phyloP scores from a whole-genome alignment of 2,797 vertebrate genomes.

The Acrocephalus scirpaceus region DNA sequence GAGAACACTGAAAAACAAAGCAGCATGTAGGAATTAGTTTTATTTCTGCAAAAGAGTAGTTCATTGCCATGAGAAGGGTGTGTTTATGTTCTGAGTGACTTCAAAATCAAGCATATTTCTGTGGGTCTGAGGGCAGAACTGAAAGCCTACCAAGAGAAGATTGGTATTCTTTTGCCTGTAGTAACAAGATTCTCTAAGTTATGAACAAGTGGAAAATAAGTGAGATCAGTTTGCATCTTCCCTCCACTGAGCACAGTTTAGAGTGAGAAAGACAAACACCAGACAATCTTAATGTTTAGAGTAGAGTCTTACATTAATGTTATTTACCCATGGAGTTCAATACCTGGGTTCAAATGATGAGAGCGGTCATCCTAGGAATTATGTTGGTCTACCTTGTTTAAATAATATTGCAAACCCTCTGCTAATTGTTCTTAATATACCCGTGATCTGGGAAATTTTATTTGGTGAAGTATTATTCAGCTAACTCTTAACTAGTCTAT shows the following conservation, averaged over 20 bases:
- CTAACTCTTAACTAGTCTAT: background rate
- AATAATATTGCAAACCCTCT: background rate
- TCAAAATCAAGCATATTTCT: slow-evolving; percentile 10
- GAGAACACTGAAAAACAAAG: background rate
- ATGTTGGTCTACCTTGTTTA: background rate
- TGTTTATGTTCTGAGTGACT: background rate
- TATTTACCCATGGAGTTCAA: background rate
- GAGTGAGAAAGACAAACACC: background rate
- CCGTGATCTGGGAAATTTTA: background rate
- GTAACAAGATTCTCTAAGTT: background rate
- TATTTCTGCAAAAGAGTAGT: background rate
- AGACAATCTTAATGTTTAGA: background rate
- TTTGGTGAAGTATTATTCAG: background rate
- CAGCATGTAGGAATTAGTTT: background rate
- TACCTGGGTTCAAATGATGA: background rate
- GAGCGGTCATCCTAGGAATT: background rate
- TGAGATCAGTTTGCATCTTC: background rate
- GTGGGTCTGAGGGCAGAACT: background rate
- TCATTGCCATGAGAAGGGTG: background rate
- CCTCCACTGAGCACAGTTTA: background rate
- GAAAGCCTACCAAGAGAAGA: background rate
- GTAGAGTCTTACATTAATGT: background rate
- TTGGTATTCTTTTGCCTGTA: background rate
- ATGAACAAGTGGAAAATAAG: background rate
- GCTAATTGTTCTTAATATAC: background rate